Evolutionary conservation across 92 coral and sea anemone genomes (phyloP), one percentile per base, ranked within the genome.

Genomic region (Diadumene lineata): DNA sequence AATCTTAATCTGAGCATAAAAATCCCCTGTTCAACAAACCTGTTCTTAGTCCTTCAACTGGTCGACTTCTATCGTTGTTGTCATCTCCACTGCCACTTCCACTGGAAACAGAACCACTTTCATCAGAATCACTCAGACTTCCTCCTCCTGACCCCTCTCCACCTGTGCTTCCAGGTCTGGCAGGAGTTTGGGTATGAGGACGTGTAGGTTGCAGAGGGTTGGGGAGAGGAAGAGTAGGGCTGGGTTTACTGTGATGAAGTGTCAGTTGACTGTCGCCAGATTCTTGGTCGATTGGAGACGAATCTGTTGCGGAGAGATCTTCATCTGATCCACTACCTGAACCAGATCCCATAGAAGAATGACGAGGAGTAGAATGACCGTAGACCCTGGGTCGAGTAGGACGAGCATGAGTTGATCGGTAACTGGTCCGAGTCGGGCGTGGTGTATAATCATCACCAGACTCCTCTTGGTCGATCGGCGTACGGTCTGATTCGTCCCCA

Each of bases 241-340:
- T n/a, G n/a, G n/a, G n/a, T n/a, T n/a, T n/a, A n/a, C n/a, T n/a
- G n/a, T n/a, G n/a, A n/a, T n/a, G n/a, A n/a, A n/a, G n/a, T n/a
- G n/a, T n/a, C n/a, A n/a, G n/a, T n/a, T n/a, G n/a, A n/a, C 53
- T 79, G 77, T 79, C 83, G 2, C 83, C 83, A 13, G 83, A 79
- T 43, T 79, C 83, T 60, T 58, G 83, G 44, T 79, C 83, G 19
- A 79, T 60, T 60, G 65, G 65, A 23, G 65, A 32, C 28, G 16
- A 11, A 25, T 60, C 28, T 7, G 65, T 60, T 2, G 65, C 31
- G 23, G 6, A 23, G 28, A 24, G 65, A 60, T 30, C 28, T 3
- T 1, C 65, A 16, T 32, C 31, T 11, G 65, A 60, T 6, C 51
- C 51, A 44, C 17, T 17, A 44, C 51, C 51, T 44, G 51, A 44